Percentiles rank a stretch among this genome's conserved stretches.
These are phyloP conservation scores for Zeuzera pyrina DNA, from an alignment of 2,888 invertebrate genomes.

Conservation along the genomic window DNA sequence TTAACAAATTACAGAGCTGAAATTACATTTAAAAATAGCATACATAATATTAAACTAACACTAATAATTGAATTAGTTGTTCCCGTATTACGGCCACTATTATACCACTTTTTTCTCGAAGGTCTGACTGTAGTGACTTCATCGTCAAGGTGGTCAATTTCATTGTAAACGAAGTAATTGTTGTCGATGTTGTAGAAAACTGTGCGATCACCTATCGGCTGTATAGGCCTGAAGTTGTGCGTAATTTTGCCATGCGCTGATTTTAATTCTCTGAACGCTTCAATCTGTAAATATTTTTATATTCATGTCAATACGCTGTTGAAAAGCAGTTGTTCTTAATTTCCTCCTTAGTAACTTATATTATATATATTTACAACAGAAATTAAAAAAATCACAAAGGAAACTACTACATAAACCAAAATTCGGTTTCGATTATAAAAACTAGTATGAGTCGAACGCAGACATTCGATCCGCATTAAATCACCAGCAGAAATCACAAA, in stretches of 20 bases:
- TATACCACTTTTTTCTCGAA: conserved; percentile 27
- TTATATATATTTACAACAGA: too few relatives aligned
- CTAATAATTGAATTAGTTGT: conserved; percentile 10
- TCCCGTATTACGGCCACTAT: conserved; percentile 9
- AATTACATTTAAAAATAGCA: conserved; percentile 14
- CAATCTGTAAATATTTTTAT: conserved; percentile 78
- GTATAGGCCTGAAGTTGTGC: conserved; percentile 88
- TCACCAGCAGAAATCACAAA: too few relatives aligned
- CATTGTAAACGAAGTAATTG: conserved; percentile 57
- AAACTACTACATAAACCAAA: too few relatives aligned
- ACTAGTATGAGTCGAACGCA: too few relatives aligned
- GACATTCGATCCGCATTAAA: too few relatives aligned
- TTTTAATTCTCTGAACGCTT: conserved; percentile 79
- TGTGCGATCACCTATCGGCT: conserved; percentile 80
- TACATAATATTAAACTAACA: conserved; percentile 15
- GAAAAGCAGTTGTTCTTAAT: too few relatives aligned
- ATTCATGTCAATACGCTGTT: too few relatives aligned
- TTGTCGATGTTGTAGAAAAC: conserved; percentile 74
- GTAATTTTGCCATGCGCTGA: conserved; percentile 78
- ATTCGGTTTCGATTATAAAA: too few relatives aligned
- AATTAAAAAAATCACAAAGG: too few relatives aligned
- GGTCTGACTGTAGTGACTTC: conserved; percentile 23
- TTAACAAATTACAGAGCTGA: conserved; percentile 1
- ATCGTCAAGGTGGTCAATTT: conserved; percentile 45
- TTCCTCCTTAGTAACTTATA: too few relatives aligned